Evolutionary conservation across 2,113 vertebrate species (phyloP).

Genomic region (Tamias sibiricus): DNA sequence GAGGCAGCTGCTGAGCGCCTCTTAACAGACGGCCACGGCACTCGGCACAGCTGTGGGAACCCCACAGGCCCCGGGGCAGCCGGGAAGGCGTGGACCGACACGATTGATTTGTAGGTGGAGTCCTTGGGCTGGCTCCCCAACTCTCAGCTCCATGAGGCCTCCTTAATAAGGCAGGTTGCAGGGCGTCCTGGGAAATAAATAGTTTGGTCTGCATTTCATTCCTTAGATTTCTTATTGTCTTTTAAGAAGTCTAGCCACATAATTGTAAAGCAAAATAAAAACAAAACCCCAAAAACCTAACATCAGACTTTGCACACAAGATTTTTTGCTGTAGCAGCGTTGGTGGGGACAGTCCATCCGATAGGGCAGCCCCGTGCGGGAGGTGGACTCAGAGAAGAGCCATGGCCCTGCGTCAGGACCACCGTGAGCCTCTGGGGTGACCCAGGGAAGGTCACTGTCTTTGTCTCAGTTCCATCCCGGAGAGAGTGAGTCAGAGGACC

Average conservation of each 20-base stretch:
- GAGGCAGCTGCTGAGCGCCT: accelerated
- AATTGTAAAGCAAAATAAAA: background rate
- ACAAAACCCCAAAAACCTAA: too few species aligned
- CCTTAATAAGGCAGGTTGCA: background rate
- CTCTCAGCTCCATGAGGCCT: background rate
- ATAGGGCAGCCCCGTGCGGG: accelerated
- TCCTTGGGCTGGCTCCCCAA: background rate
- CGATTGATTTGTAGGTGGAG: background rate
- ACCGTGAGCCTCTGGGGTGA: accelerated
- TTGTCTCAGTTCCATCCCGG: too few species aligned
- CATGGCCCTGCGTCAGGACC: too few species aligned
- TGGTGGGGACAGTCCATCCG: too few species aligned
- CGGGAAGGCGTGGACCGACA: background rate
- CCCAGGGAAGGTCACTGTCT: background rate
- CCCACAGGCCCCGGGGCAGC: too few species aligned
- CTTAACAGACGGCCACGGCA: background rate
- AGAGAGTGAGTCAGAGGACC: background rate
- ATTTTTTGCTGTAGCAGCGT: too few species aligned
- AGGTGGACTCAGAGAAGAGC: background rate
- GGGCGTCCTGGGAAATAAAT: background rate
- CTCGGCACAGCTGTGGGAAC: background rate
- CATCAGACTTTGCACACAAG: background rate
- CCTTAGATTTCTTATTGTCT: background rate
- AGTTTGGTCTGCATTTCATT: background rate
- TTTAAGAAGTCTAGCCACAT: background rate